Conservation (phyloP, 2,888 invertebrate species). For the Epinotia ramella region DNA sequence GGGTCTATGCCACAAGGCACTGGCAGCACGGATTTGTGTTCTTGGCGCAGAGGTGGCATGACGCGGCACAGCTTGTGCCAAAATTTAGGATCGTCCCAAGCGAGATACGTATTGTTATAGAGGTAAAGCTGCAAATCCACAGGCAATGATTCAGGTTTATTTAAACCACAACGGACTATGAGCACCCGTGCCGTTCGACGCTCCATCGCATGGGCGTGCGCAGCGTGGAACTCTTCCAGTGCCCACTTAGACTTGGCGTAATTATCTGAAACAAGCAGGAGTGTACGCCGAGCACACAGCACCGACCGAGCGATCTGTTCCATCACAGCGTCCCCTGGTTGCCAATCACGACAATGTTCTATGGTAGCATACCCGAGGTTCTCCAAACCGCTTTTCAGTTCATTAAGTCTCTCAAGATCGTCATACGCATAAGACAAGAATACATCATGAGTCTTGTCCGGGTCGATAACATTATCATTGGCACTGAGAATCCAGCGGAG, state of each 20-base stretch:
- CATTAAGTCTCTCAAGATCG: conserved; percentile 72
- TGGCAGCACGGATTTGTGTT: conserved; percentile 1
- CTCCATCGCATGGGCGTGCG: conserved; percentile 78
- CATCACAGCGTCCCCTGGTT: conserved; percentile 86
- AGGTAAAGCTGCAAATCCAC: conserved; percentile 32
- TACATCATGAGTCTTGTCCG: conserved; percentile 86
- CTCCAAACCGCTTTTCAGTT: conserved; percentile 62
- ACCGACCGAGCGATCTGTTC: conserved; percentile 88
- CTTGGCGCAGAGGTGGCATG: conserved; percentile 30
- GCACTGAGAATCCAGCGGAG: conserved; percentile 32
- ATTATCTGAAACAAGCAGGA: conserved; percentile 42
- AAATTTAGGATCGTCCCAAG: conserved; percentile 30
- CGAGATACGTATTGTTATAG: conserved; percentile 28
- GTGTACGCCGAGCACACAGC: conserved; percentile 84
- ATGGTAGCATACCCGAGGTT: conserved; percentile 31
- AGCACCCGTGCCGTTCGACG: conserved; percentile 63
- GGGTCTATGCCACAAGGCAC: conserved; percentile 2
- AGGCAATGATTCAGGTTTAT: conserved; percentile 27
- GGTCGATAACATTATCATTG: conserved; percentile 26
- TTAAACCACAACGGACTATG: conserved; percentile 28
- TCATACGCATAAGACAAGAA: conserved; percentile 91
- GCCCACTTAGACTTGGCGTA: conserved; percentile 68
- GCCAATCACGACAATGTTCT: conserved; percentile 88
- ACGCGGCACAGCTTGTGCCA: conserved; percentile 32
- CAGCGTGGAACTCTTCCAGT: conserved; percentile 88